Evolutionary conservation across 2,888 invertebrate genomes (phyloP), one percentile per base, ranked within the genome.

Genomic region (Therioaphis trifolii): DNA sequence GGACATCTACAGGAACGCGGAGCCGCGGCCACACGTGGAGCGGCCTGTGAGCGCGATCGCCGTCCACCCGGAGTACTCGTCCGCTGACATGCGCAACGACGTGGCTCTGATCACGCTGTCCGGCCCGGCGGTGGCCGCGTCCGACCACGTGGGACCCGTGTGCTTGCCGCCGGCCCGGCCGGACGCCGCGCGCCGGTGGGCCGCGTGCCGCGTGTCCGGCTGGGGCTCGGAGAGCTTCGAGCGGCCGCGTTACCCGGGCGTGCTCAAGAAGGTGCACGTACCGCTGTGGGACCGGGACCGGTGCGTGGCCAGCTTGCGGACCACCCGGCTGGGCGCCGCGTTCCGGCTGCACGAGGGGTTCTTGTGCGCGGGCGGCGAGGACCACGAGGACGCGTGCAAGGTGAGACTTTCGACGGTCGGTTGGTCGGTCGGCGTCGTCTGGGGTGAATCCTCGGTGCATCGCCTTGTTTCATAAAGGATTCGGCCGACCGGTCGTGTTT

Each of bases 61-160:
- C 85, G 89, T 92, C 11, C 92, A 93, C 87, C 91, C 94, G 0
- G 90, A 91, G 21, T 97, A 92, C 88, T 93, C 93, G 87, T 89
- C 92, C 0, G 90, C 90, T 82, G 95, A 94, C 85, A 90, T 96
- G 68, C 92, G 93, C 86, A 95, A 94, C 87, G 95, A 96, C 88
- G 91, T 97, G 52, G 96, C 96, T 1, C 90, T 97, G 0, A 88
- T 97, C 43, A 91, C 92, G 84, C 89, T 97, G n/a, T 89, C 91
- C 27, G 1, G 88, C n/a, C n/a, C n/a, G 87, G 84, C 89, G 89
- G 1, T 89, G 27, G 85, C 24, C 9, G 18, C 0, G 21, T 35
- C 63, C 18, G 14, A 7, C 2, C 15, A 82, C 82, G 24, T 82
- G 5, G 35, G 82, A 0, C 72, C 82, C 12, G 72, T 52, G 43